Evolutionary conservation across 2,113 vertebrate species (phyloP).

Genomic region (Pseudorhombus dupliciocellatus): DNA sequence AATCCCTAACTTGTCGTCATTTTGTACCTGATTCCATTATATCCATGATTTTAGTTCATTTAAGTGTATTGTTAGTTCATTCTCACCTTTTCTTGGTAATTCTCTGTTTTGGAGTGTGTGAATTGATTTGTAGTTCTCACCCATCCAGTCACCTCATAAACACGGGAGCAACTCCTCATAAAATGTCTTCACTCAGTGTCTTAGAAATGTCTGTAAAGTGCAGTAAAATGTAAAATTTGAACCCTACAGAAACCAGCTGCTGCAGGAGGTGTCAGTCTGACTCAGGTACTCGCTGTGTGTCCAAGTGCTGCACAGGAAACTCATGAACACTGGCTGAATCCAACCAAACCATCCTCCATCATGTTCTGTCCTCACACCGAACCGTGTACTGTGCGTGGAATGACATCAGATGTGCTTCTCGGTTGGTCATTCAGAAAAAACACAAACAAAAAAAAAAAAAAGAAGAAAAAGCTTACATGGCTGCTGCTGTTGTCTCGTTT

Average conservation of each 20-base stretch:
- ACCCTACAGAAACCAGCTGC: constrained; percentile 84
- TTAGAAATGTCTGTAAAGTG: constrained; percentile 55
- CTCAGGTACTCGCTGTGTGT: constrained; percentile 81
- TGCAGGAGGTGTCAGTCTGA: constrained; percentile 84
- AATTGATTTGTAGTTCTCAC: constrained; percentile 3
- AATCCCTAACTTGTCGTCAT: not conserved
- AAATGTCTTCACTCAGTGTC: constrained; percentile 47
- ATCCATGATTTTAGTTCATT: not conserved
- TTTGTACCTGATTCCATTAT: not conserved
- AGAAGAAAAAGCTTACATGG: constrained; percentile 25
- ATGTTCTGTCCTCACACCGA: constrained; percentile 25
- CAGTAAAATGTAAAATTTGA: constrained; percentile 83
- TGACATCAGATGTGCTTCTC: constrained; percentile 43
- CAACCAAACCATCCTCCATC: constrained; percentile 51
- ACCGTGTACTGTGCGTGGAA: constrained; percentile 35
- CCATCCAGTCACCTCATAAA: not conserved
- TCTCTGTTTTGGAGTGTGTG: not conserved
- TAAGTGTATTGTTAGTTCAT: constrained; percentile 1
- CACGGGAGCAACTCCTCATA: not conserved
- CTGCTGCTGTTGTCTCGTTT: constrained; percentile 66
- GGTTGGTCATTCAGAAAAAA: constrained; percentile 39
- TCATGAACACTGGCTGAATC: constrained; percentile 57
- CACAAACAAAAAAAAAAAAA: not conserved
- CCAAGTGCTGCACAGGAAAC: constrained; percentile 53
- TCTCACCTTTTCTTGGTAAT: not conserved